Percentiles rank a stretch among this genome's conserved stretches.
phyloP scores from a whole-genome alignment of 2,888 invertebrate genomes.

The Melanchra persicariae region DNA sequence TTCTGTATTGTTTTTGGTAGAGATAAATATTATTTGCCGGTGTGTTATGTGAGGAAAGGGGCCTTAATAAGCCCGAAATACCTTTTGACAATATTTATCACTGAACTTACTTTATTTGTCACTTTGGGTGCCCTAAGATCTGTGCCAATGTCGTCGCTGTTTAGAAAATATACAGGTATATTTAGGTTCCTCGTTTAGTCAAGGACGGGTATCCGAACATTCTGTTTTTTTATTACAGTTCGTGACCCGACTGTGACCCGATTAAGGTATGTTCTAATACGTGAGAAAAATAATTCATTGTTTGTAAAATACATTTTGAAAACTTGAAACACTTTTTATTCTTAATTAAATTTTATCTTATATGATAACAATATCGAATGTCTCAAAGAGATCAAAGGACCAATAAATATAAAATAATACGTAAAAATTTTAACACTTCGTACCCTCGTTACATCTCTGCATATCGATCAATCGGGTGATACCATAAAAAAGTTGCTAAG shows the following conservation, averaged over 20 bases:
- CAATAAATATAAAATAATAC: neutral
- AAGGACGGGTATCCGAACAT: neutral
- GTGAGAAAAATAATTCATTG: neutral
- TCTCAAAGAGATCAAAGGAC: slow-evolving; percentile 22
- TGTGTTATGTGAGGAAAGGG: neutral
- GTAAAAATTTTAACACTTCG: slow-evolving; percentile 9
- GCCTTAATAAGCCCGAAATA: no score
- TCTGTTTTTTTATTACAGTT: no score
- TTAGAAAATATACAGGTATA: neutral
- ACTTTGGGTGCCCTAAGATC: neutral
- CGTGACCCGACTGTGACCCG: no score
- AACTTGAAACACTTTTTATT: neutral
- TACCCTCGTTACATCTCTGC: neutral
- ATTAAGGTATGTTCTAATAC: neutral
- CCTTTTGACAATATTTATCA: neutral
- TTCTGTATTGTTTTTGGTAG: slow-evolving; percentile 10
- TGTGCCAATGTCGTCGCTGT: neutral
- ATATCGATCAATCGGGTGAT: slow-evolving; percentile 25
- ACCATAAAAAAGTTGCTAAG: slow-evolving; percentile 32
- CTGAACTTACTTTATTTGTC: no score
- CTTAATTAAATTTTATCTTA: neutral
- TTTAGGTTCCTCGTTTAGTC: neutral
- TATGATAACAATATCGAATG: slow-evolving; percentile 27
- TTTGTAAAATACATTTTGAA: neutral
- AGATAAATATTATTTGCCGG: neutral